A percentile compares a stretch with the other conserved stretches of the same genome.
phyloP scores from a whole-genome alignment of 2,797 vertebrate species.

The Hippoglossus hippoglossus region DNA sequence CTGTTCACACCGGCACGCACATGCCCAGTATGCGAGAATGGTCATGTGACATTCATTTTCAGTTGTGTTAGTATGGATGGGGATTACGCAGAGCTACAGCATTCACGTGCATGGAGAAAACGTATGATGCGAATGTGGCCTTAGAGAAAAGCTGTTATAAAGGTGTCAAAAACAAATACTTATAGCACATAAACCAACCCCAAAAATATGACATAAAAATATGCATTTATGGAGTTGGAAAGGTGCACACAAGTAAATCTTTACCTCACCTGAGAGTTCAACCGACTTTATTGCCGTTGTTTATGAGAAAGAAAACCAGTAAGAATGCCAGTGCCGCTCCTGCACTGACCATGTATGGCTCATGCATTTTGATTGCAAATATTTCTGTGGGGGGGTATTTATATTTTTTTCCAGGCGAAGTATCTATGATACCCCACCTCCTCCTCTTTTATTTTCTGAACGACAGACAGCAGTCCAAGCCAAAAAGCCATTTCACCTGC shows the following conservation, averaged over 20 bases:
- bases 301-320: slow-evolving; percentile 33
- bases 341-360: slow-evolving; percentile 70
- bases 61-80: too few species aligned
- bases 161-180: too few species aligned
- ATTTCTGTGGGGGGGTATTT: slow-evolving; percentile 77
- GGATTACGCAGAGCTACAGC: too few species aligned
- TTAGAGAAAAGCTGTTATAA: too few species aligned
- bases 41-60: too few species aligned
- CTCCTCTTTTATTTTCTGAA: slow-evolving; percentile 85
- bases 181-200: too few species aligned
- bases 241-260: not conserved
- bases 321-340: slow-evolving; percentile 54
- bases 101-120: too few species aligned
- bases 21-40: too few species aligned
- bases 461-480: slow-evolving; percentile 86
- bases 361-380: slow-evolving; percentile 85
- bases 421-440: slow-evolving; percentile 82
- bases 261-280: slow-evolving; percentile 10
- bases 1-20: too few species aligned
- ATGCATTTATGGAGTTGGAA: not conserved
- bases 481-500: slow-evolving; percentile 95
- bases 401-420: slow-evolving; percentile 74
- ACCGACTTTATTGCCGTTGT: slow-evolving; percentile 31
- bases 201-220: not conserved
- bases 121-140: too few species aligned